A percentile compares a stretch with the other conserved stretches of the same genome.
Conservation (phyloP, 2,888 invertebrate species). For the Megamerina dolium region DNA sequence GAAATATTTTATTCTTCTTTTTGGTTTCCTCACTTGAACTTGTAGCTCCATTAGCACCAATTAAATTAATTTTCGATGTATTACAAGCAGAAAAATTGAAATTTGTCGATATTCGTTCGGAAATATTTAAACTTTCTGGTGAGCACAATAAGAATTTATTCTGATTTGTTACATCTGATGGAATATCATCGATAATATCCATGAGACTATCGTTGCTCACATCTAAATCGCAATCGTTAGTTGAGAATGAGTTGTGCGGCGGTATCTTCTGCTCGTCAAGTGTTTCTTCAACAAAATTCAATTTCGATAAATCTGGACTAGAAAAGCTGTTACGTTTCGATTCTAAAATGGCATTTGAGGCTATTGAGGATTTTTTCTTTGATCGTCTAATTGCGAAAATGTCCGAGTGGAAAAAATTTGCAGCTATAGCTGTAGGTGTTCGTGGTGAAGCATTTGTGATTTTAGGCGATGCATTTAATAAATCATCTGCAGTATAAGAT, state of each 20-base stretch:
- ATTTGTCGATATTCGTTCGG: slow-evolving; percentile 42
- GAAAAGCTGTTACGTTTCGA: slow-evolving; percentile 47
- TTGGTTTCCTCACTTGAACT: slow-evolving; percentile 21
- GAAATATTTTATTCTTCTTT: slow-evolving; percentile 33
- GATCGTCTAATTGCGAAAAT: background rate
- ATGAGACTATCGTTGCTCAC: slow-evolving; percentile 28
- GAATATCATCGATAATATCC: too few species aligned
- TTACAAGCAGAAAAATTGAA: slow-evolving; percentile 49
- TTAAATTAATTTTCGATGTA: slow-evolving; percentile 43
- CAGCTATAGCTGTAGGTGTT: background rate
- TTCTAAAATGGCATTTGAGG: background rate
- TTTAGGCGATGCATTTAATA: slow-evolving; percentile 1
- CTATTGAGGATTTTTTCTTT: background rate
- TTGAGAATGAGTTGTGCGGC: slow-evolving; percentile 25
- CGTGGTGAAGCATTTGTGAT: background rate
- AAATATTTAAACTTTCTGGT: slow-evolving; percentile 40
- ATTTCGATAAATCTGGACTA: slow-evolving; percentile 47
- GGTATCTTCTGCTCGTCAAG: slow-evolving; percentile 31
- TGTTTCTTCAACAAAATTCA: slow-evolving; percentile 38
- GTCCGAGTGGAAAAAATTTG: background rate
- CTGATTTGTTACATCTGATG: slow-evolving; percentile 15
- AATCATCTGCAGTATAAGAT: slow-evolving; percentile 26
- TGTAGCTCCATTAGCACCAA: slow-evolving; percentile 42
- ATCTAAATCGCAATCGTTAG: slow-evolving; percentile 23
- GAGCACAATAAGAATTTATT: slow-evolving; percentile 17